Base-by-base conservation (phyloP, 2,797 vertebrate genomes). In the Cercopithecus petaurista region DNA sequence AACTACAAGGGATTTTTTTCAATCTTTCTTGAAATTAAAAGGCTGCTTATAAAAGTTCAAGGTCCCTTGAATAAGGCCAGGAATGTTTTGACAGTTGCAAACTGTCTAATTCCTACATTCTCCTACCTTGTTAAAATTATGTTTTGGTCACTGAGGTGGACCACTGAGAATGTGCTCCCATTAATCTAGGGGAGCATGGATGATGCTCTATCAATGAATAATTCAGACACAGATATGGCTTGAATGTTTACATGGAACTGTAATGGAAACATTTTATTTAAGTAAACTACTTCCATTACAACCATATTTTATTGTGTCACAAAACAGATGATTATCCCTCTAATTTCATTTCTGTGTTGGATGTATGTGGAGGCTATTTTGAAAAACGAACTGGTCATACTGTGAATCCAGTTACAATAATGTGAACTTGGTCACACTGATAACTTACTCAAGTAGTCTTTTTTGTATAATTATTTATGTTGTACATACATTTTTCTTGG, bases 1-100 rank as follows among this genome's bases (percentile, higher is more conserved):
- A 57, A 41, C 1, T 43, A 12, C 9, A 33, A 86, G 36, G 55
- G 21, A 73, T 77, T 19, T 70, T 87, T 88, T 33, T 19, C 57
- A 82, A 7, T 93, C 86, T 81, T 86, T 39, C 50, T 93, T 77
- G 90, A 87, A 88, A 90, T 86, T 61, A 64, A 88, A 87, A 19
- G 2, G 57, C 80, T 79, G 87, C 41, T 46, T 96, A 33, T 90
- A 93, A 86, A 97, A 30, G 46, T 64, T 94, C 43, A 61, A 88
- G 46, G 22, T 73, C 50, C 75, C 93, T 57, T 73, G 67, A 59
- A 91, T 50, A 50, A 73, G 75, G 43, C 73, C 13, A 61, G 61
- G 57, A 41, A 88, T 46, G 48, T 77, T n/a, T 92, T n/a, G 43
- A 46, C 21, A 22, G 43, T 10, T 9, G 61, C 43, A 43, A 30